phyloP scores from a whole-genome alignment of 2,113 vertebrate genomes.

The Galeopterus variegatus region DNA sequence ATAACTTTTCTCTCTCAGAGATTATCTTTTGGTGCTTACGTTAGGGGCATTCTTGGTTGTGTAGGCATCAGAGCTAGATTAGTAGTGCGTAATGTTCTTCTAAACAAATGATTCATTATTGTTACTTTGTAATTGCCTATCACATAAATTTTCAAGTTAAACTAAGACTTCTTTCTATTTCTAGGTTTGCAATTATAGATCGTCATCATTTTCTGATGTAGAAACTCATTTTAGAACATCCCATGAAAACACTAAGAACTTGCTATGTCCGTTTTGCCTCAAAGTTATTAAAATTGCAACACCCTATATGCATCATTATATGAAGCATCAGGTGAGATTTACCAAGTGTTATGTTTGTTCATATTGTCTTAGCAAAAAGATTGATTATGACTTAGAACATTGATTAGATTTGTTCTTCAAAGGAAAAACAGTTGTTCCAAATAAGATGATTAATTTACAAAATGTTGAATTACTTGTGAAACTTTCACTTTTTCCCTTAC shows the following conservation, averaged over 20 bases:
- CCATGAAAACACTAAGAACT: slow-evolving; percentile 98
- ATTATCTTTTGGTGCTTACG: not conserved
- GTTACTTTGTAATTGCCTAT: slow-evolving; percentile 61
- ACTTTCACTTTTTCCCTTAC: slow-evolving; percentile 53
- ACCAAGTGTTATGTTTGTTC: slow-evolving; percentile 55
- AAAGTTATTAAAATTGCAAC: slow-evolving; percentile 96
- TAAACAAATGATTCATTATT: slow-evolving; percentile 31
- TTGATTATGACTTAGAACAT: slow-evolving; percentile 2
- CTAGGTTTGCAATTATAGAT: slow-evolving; percentile 97
- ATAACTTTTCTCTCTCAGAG: slow-evolving; percentile 7
- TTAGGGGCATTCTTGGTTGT: not conserved
- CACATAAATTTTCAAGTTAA: slow-evolving; percentile 50
- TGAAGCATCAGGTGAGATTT: slow-evolving; percentile 96
- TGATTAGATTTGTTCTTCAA: slow-evolving; percentile 48
- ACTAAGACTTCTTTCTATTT: slow-evolving; percentile 62
- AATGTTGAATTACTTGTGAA: slow-evolving; percentile 60
- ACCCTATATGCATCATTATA: slow-evolving; percentile 98
- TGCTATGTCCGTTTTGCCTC: slow-evolving; percentile 98
- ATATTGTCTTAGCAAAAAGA: slow-evolving; percentile 38
- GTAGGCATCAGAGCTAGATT: not conserved
- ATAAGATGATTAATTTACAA: not conserved
- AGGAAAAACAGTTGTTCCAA: slow-evolving; percentile 29
- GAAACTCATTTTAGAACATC: slow-evolving; percentile 96
- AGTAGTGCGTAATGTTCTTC: not conserved
- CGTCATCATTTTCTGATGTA: slow-evolving; percentile 97